A percentile compares a stretch with the other conserved stretches of the same genome.
Evolutionary conservation across 1,140 invertebrate genomes (phyloP).

Genomic region (Hydropsyche tenuis): DNA sequence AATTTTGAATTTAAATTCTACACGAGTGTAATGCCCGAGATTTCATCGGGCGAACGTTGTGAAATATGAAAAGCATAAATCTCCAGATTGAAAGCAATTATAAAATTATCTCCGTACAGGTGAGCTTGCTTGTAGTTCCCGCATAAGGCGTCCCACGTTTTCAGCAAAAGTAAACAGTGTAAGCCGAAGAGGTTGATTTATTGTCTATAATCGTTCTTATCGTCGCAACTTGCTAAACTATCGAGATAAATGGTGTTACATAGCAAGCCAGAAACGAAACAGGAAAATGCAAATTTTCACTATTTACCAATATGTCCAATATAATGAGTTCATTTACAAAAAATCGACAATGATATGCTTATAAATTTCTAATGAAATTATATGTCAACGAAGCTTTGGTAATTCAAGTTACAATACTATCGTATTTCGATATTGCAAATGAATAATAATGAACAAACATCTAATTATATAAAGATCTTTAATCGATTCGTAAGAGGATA

Average conservation of each 20-base stretch:
- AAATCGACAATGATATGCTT: too few relatives aligned
- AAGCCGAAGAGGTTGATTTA: slow-evolving; percentile 22
- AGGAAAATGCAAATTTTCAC: slow-evolving; percentile 17
- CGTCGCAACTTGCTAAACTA: slow-evolving; percentile 22
- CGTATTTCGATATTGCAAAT: neutral
- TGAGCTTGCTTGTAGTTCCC: slow-evolving; percentile 31
- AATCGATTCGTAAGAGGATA: slow-evolving; percentile 34
- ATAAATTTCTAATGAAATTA: neutral
- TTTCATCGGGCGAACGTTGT: neutral
- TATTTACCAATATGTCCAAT: slow-evolving; percentile 11
- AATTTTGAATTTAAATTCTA: neutral
- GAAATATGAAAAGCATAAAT: slow-evolving; percentile 27
- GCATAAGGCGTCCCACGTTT: slow-evolving; percentile 30
- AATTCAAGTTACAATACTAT: neutral
- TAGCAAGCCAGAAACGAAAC: slow-evolving; percentile 14
- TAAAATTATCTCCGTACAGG: slow-evolving; percentile 28
- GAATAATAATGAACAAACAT: slow-evolving; percentile 18
- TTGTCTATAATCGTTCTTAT: slow-evolving; percentile 28
- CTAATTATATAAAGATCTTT: neutral
- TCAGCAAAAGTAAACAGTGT: slow-evolving; percentile 24
- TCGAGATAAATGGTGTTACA: slow-evolving; percentile 29
- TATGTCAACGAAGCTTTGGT: neutral
- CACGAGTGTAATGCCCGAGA: too few relatives aligned
- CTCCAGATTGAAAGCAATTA: slow-evolving; percentile 29
- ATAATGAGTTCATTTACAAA: too few relatives aligned